phyloP scores from a whole-genome alignment of 1,140 invertebrate genomes.

The Augochlora pura region DNA sequence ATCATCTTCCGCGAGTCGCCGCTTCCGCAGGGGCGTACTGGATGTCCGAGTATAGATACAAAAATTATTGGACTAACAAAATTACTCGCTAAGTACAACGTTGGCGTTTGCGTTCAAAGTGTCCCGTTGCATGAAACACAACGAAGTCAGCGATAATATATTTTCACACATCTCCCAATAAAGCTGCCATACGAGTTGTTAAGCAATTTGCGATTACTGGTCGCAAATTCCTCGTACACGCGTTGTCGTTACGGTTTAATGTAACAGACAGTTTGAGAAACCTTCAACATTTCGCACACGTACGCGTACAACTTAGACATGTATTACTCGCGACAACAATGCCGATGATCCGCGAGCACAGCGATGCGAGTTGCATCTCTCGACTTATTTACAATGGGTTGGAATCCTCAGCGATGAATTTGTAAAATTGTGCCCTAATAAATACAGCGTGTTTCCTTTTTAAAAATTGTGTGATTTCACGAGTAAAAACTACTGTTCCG shows the following conservation, averaged over 20 bases:
- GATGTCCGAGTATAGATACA: neutral
- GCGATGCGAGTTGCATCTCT: neutral
- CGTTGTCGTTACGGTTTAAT: neutral
- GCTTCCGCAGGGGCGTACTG: too few species aligned
- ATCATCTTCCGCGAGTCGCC: neutral
- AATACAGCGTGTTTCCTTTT: constrained; percentile 8
- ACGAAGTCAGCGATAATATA: too few species aligned
- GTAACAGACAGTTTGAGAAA: neutral
- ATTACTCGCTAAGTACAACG: neutral
- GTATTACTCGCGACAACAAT: neutral
- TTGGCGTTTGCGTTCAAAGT: neutral
- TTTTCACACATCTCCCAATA: too few species aligned
- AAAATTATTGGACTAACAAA: neutral
- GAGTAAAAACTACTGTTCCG: constrained; percentile 76
- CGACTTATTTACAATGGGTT: constrained; percentile 26
- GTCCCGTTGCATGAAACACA: neutral
- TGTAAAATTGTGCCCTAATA: neutral
- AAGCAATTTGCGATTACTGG: too few species aligned
- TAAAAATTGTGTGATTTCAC: constrained; percentile 46
- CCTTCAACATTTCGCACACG: neutral
- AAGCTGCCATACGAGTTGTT: too few species aligned
- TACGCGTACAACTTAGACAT: neutral
- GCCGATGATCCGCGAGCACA: neutral
- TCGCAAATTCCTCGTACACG: neutral
- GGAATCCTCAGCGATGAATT: neutral